These are phyloP conservation scores for Otus scops DNA, from an alignment of 2,797 vertebrate species.

Conservation along the genomic window DNA sequence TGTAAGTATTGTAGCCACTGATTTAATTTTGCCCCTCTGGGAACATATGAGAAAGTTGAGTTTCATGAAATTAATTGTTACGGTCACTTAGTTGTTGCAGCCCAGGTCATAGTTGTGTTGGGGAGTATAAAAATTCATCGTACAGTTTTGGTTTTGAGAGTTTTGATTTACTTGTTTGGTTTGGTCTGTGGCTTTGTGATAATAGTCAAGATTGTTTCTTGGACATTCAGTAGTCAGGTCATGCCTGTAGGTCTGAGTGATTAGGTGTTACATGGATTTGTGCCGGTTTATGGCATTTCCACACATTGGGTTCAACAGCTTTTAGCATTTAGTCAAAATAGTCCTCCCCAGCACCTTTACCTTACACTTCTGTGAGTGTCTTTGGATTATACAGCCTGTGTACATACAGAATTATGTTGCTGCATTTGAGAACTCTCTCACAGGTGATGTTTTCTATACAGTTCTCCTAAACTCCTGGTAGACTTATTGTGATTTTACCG, in stretches of 20 bases:
- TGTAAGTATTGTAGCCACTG: not conserved
- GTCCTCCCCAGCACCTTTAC: not conserved
- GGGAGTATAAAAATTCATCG: not conserved
- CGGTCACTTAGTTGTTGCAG: not conserved
- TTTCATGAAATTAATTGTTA: not conserved
- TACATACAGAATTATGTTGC: not conserved
- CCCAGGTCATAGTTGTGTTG: not conserved
- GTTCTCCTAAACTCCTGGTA: not conserved
- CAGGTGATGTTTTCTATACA: not conserved
- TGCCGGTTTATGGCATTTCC: constrained; percentile 43
- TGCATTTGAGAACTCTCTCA: not conserved
- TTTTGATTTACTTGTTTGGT: constrained; percentile 31
- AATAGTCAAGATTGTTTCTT: constrained; percentile 29
- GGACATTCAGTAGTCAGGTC: constrained; percentile 36
- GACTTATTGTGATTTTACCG: not conserved
- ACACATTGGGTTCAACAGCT: not conserved
- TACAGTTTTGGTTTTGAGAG: not conserved
- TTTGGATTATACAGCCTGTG: not conserved
- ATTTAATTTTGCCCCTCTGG: not conserved
- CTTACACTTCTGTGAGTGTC: not conserved
- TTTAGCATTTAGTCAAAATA: constrained; percentile 4
- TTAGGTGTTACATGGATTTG: constrained; percentile 43
- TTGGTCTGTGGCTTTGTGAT: not conserved
- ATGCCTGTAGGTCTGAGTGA: constrained; percentile 12
- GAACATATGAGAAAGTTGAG: not conserved